Evolutionary conservation across 2,113 vertebrate species (phyloP), one percentile per base, ranked within the genome.

Genomic region (Ptychochromis oligacanthus): DNA sequence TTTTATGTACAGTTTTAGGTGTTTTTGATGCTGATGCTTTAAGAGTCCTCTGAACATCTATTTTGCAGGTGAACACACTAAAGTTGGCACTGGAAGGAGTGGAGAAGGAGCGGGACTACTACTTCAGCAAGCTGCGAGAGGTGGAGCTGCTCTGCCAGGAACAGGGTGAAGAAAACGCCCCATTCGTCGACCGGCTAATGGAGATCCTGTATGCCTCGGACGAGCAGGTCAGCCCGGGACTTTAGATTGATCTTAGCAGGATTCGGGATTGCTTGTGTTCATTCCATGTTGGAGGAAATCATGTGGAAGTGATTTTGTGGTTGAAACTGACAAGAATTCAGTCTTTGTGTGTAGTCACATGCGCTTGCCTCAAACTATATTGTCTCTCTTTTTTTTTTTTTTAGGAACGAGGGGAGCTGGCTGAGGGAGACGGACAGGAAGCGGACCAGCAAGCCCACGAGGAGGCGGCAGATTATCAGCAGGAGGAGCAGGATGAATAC

Each of bases 51-150:
- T 20, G 38, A 28, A 28, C n/a, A 15, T 17, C 5, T n/a, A 55
- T 77, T 64, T 58, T 78, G 4, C 87, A 99, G 98, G 95, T 99
- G 93, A 97, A 97, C 95, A 98, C 97, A 34, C 96, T 99, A 96
- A 99, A 99, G 94, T 95, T 96, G 92, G 97, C 97, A 91, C 96
- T 99, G 83, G 98, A 99, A 96, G 98, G 98, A 0, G 96, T 98
- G 94, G 98, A 99, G 93, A 99, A 99, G 92, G 98, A 99, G 94
- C 95, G 98, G 89, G 98, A 99, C 95, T 99, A 98, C 96, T 99
- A 99, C 94, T 99, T 99, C 36, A 97, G 98, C 81, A 99, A 99
- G 94, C 94, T 99, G 96, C 96, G 98, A 86, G 98, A 99, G 93
- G 98, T 99, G 85, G 98, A 99, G 93, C 95, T 99, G 57, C 96